Base-by-base conservation (phyloP, 2,113 vertebrate genomes). In the Oenanthe oenanthe region DNA sequence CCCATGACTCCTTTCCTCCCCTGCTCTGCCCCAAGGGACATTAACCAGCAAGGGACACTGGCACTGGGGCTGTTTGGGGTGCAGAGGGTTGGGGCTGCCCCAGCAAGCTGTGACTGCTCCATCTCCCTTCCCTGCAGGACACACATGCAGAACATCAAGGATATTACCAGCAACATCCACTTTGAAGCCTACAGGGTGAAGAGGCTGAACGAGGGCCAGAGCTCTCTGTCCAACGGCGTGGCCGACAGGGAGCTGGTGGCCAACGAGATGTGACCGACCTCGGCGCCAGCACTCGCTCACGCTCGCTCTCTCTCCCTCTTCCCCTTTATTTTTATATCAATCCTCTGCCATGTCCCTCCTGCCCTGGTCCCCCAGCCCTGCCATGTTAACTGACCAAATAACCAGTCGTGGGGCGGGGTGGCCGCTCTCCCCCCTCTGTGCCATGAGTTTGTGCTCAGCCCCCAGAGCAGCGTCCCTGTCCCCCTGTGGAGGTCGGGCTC, bases 121-220 rank as follows among this genome's bases (percentile, higher is more conserved):
- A 0, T 92, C 42, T 91, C 34, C 80, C 42, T 78, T 54, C 70
- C 90, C 85, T 13, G 1, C 98, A 99, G 99, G 98, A 99, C 99
- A 18, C 99, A 99, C 97, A 99, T 99, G 99, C 99, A 99, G 98
- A 99, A 99, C 97, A 99, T 99, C 90, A 99, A 99, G 93, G 99
- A 99, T 96, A 99, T 99, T 96, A 99, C 99, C 93, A 98, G 99
- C 98, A 99, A 97, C 98, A 99, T 99, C 98, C 99, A 99, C 97
- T 99, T 99, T 2, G 99, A 99, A 95, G 98, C 98, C 13, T 99
- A 99, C 96, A 98, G 99, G 7, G 99, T 99, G 56, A 99, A 98
- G 80, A 98, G 99, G 70, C 98, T 99, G 97, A 99, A 99, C 7
- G 99, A 99, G 93, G 98, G 98, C 97, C 98, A 98, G 96, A 98